Percentiles rank a stretch among this genome's conserved stretches.
phyloP scores from a whole-genome alignment of 2,113 vertebrate species.

The Pollimyrus isidori region DNA sequence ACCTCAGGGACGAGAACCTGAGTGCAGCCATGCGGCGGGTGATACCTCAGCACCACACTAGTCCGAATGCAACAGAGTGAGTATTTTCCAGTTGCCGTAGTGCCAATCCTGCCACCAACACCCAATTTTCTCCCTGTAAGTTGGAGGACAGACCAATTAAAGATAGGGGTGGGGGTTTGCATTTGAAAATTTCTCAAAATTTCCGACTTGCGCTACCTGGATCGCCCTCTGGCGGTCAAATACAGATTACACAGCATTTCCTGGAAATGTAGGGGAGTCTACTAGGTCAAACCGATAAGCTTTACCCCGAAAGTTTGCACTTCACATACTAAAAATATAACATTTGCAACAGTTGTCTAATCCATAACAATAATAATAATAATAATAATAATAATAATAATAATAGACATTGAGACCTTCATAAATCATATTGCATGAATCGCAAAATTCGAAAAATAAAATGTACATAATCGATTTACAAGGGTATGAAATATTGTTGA shows the following conservation, averaged over 20 bases:
- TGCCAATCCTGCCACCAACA: too few species aligned
- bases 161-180: background rate
- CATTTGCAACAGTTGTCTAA: background rate
- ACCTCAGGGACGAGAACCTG: too few species aligned
- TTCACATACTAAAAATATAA: background rate
- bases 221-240: background rate
- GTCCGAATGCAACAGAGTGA: background rate
- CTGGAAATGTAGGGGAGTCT: constrained; percentile 32
- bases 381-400: background rate
- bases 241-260: constrained; percentile 42
- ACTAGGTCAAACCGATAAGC: background rate
- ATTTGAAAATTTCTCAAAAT: background rate
- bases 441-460: background rate
- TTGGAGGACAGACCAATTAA: too few species aligned
- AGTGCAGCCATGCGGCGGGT: too few species aligned
- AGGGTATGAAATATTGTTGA: background rate
- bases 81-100: too few species aligned
- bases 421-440: background rate
- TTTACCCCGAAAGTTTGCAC: background rate
- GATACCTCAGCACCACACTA: too few species aligned
- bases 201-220: background rate
- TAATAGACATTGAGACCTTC: background rate
- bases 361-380: background rate
- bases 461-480: background rate
- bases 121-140: too few species aligned